Conservation (phyloP, 2,888 invertebrate genomes). For the Sericinus montela region DNA sequence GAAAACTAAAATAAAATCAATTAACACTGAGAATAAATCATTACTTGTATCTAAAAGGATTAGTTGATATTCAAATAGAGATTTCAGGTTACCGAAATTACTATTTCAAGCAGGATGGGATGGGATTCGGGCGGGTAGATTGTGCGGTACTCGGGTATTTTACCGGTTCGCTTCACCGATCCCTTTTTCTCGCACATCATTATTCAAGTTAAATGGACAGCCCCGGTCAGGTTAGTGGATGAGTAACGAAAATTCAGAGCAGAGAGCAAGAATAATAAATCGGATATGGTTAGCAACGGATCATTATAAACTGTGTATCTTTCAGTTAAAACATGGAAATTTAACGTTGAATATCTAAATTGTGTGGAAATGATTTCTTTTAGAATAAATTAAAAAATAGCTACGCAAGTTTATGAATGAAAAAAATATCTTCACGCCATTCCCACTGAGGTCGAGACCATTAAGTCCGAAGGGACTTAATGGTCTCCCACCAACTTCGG, state of each 20-base stretch:
- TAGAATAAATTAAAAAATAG: too few relatives aligned
- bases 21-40: too few relatives aligned
- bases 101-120: constrained; percentile 14
- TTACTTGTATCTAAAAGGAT: constrained; percentile 13
- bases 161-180: constrained; percentile 52
- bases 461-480: too few relatives aligned
- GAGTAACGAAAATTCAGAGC: constrained; percentile 52
- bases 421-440: too few relatives aligned
- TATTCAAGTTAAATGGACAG: constrained; percentile 74
- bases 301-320: constrained; percentile 1
- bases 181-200: constrained; percentile 66
- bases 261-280: constrained; percentile 17
- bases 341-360: background rate
- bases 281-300: constrained; percentile 2
- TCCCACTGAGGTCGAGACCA: too few relatives aligned
- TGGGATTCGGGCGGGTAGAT: constrained; percentile 6
- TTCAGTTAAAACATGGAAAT: background rate
- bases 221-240: constrained; percentile 59
- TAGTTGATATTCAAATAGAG: constrained; percentile 19
- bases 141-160: constrained; percentile 33
- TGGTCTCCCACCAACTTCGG: too few relatives aligned
- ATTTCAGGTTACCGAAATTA: constrained; percentile 14
- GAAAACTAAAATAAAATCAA: too few relatives aligned
- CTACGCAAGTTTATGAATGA: too few relatives aligned
- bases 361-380: too few relatives aligned